Evolutionary conservation across 2,797 vertebrate species (phyloP).

Genomic region (Glyptemys insculpta): DNA sequence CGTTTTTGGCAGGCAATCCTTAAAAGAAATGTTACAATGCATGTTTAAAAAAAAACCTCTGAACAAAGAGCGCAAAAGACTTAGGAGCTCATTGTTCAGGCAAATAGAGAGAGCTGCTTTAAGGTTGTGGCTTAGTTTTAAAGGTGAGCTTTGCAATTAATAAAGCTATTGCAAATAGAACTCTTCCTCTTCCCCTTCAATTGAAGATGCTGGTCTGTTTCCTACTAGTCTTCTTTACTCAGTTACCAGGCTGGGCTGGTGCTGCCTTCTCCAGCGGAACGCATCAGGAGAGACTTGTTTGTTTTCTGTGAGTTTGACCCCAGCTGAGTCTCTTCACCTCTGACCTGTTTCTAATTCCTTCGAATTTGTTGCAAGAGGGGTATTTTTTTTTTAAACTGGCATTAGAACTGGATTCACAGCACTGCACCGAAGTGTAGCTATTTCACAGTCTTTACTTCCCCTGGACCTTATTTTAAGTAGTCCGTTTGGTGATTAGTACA

Average conservation of each 20-base stretch:
- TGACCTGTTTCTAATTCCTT: neutral
- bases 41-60: neutral
- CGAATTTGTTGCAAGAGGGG: neutral
- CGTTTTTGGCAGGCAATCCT: slow-evolving; percentile 70
- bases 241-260: neutral
- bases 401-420: neutral
- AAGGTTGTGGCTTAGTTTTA: neutral
- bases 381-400: neutral
- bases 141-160: slow-evolving; percentile 10
- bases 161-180: neutral
- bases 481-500: neutral
- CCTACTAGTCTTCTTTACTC: too few species aligned
- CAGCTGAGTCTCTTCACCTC: neutral
- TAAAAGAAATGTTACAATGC: slow-evolving; percentile 36
- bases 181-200: neutral
- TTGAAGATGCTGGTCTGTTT: too few species aligned
- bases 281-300: neutral
- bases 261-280: neutral
- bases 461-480: neutral
- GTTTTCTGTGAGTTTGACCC: neutral
- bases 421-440: neutral
- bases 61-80: slow-evolving; percentile 46
- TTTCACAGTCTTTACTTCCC: neutral
- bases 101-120: neutral
- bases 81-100: neutral